phyloP scores from a whole-genome alignment of 2,888 invertebrate species.

The Polydrusus pterygomalis region DNA sequence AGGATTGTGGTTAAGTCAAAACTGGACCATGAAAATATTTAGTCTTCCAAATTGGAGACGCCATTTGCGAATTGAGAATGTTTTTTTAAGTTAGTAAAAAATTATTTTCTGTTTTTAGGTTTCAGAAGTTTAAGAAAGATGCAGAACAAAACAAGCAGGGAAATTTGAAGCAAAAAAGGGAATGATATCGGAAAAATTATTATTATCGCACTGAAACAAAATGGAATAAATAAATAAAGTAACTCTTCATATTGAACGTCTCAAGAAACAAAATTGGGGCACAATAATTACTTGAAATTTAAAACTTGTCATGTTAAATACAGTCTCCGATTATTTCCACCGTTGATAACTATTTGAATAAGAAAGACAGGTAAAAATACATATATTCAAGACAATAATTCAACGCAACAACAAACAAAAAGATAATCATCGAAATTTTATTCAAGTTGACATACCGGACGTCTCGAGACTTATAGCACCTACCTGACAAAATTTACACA shows the following conservation, averaged over 20 bases:
- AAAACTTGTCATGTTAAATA: too few relatives aligned
- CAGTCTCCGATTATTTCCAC: too few relatives aligned
- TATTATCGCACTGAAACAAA: too few relatives aligned
- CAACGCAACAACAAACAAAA: background rate
- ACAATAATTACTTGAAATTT: too few relatives aligned
- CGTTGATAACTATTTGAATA: too few relatives aligned
- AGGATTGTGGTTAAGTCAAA: too few relatives aligned
- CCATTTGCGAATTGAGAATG: too few relatives aligned
- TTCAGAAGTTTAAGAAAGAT: background rate
- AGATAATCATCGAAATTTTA: background rate
- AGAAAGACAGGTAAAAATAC: background rate
- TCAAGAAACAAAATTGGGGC: background rate
- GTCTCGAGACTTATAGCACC: background rate
- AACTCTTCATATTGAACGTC: background rate
- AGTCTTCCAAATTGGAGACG: too few relatives aligned
- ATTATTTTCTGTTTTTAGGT: background rate
- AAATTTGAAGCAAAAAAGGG: background rate
- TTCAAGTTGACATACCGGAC: background rate
- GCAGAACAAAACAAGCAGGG: background rate
- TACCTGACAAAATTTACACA: conserved; percentile 29
- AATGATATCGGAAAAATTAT: background rate
- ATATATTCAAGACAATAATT: background rate
- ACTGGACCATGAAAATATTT: too few relatives aligned
- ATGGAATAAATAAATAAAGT: background rate
- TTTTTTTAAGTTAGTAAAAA: too few relatives aligned